Percentiles rank a stretch among this genome's conserved stretches.
Conservation (phyloP, 2,113 vertebrate species). For the Oostethus manadensis region DNA sequence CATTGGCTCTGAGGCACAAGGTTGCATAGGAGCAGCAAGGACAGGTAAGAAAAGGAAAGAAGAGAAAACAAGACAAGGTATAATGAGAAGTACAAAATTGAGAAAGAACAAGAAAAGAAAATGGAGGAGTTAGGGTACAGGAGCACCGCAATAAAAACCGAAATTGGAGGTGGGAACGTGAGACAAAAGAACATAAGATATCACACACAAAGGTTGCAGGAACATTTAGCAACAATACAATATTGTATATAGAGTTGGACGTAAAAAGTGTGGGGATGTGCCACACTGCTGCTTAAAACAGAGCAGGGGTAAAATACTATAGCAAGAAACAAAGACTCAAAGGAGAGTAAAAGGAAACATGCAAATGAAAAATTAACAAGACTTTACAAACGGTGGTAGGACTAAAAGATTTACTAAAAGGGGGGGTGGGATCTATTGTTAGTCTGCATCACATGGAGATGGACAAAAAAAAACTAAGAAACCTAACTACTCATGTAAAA, state of each 20-base stretch:
- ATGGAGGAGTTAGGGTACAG: background rate
- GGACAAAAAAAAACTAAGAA: too few relatives aligned
- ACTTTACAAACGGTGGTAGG: background rate
- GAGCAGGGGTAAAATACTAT: constrained; percentile 4
- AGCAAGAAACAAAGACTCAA: background rate
- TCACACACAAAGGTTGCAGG: constrained; percentile 42
- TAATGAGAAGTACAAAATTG: constrained; percentile 2
- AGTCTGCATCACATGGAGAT: too few relatives aligned
- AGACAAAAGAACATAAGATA: constrained; percentile 31
- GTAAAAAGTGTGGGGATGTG: constrained; percentile 12
- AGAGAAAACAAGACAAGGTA: constrained; percentile 2
- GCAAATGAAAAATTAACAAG: constrained; percentile 2
- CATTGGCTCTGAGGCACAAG: constrained; percentile 64
- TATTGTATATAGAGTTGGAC: constrained; percentile 2
- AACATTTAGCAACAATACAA: constrained; percentile 33
- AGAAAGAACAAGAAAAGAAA: background rate
- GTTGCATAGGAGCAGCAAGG: constrained; percentile 16
- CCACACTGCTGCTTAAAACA: constrained; percentile 10
- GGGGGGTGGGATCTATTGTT: too few relatives aligned
- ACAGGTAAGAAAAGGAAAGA: constrained; percentile 2
- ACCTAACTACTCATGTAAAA: background rate
- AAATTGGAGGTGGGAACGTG: constrained; percentile 9
- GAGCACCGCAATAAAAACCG: constrained; percentile 2
- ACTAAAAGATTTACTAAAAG: constrained; percentile 3
- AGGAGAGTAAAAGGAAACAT: constrained; percentile 15